Conservation (phyloP, 2,797 vertebrate species). For the Diceros bicornis region DNA sequence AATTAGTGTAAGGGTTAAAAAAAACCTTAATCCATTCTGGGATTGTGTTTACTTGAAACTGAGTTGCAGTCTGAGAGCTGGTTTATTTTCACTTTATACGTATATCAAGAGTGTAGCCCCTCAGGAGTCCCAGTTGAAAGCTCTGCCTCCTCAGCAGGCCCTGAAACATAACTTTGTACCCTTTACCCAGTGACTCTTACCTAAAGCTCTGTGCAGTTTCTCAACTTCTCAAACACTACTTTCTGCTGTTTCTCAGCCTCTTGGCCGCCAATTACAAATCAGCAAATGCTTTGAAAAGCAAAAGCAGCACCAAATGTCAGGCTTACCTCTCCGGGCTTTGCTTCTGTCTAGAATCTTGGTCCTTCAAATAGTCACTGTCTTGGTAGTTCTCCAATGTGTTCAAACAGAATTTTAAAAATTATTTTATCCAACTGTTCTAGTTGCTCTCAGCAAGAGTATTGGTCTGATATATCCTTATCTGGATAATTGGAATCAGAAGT, state of each 20-base stretch:
- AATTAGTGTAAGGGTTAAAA: background rate
- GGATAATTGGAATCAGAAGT: constrained; percentile 26
- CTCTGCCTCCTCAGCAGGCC: background rate
- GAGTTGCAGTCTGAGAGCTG: background rate
- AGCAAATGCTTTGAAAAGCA: constrained; percentile 17
- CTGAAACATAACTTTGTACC: background rate
- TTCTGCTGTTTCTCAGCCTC: constrained; percentile 24
- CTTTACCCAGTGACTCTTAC: background rate
- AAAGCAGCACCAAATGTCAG: background rate
- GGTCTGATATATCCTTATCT: background rate
- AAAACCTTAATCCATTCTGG: constrained; percentile 3
- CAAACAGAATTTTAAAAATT: background rate
- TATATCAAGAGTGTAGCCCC: background rate
- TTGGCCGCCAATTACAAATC: background rate
- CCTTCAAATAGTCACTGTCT: background rate
- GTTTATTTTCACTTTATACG: background rate
- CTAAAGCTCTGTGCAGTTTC: background rate
- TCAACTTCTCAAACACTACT: constrained; percentile 21
- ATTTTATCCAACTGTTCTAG: constrained; percentile 18
- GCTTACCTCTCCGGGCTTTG: background rate
- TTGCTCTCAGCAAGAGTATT: constrained; percentile 19
- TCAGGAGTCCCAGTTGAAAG: background rate
- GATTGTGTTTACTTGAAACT: background rate
- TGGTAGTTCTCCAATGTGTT: background rate
- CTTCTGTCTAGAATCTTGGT: constrained; percentile 35